A percentile compares a stretch with the other conserved stretches of the same genome.
Evolutionary conservation across 2,888 invertebrate species (phyloP).

Genomic region (Troides oblongomaculatus): DNA sequence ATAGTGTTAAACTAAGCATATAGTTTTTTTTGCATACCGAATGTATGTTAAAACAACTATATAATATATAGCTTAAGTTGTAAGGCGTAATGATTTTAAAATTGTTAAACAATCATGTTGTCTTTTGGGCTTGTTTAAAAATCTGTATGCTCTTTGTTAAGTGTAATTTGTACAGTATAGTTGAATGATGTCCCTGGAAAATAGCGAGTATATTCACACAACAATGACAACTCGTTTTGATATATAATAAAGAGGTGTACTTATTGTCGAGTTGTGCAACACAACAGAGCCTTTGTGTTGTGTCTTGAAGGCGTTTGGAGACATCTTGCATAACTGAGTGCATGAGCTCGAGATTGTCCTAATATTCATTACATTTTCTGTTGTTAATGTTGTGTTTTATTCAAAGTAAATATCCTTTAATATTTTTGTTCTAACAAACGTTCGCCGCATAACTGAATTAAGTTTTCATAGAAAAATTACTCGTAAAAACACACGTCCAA

Average conservation of each 20-base stretch:
- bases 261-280: conserved; percentile 38
- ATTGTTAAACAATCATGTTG: background rate
- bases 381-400: background rate
- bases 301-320: conserved; percentile 37
- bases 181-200: conserved; percentile 8
- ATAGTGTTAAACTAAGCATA: too few species aligned
- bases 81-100: background rate
- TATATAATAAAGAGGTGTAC: conserved; percentile 39
- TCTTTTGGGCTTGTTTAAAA: background rate
- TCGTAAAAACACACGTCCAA: conserved; percentile 1
- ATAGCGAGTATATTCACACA: conserved; percentile 31
- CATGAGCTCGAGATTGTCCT: conserved; percentile 19
- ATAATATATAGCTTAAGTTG: too few species aligned
- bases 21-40: too few species aligned
- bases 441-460: background rate
- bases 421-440: background rate
- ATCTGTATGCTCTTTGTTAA: background rate
- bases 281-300: conserved; percentile 44
- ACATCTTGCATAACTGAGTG: conserved; percentile 34
- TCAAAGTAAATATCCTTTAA: background rate
- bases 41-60: too few species aligned
- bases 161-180: background rate
- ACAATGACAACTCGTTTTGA: conserved; percentile 47
- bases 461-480: background rate
- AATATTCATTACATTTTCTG: background rate